Conservation (phyloP, 2,888 invertebrate species). For the Erebia aethiops region DNA sequence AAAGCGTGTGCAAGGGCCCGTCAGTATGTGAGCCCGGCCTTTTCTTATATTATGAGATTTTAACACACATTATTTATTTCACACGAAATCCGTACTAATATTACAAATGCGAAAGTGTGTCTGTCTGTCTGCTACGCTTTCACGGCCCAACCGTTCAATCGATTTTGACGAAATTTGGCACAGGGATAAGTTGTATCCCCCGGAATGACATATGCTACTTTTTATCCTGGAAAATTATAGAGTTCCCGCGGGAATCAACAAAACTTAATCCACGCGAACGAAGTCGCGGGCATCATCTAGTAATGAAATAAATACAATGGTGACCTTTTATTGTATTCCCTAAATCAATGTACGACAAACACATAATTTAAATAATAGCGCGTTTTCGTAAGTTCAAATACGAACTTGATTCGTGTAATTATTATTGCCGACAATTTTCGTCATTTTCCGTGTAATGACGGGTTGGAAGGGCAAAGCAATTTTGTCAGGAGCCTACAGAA, state of each 20-base stretch:
- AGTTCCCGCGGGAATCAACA: no score
- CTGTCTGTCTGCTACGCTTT: not conserved
- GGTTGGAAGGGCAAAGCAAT: slow-evolving; percentile 73
- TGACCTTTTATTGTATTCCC: not conserved
- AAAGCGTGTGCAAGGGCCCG: no score
- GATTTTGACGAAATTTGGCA: no score
- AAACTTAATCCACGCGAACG: not conserved
- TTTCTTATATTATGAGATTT: no score
- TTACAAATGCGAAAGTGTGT: no score
- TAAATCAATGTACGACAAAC: not conserved
- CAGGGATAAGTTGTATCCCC: no score
- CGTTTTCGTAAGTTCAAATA: slow-evolving; percentile 28
- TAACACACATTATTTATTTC: not conserved
- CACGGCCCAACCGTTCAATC: no score
- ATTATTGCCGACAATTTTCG: slow-evolving; percentile 60
- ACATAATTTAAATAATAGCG: slow-evolving; percentile 18
- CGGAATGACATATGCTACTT: no score
- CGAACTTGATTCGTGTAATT: slow-evolving; percentile 42
- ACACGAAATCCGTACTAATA: no score
- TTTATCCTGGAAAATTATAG: no score
- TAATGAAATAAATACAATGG: not conserved
- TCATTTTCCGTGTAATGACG: slow-evolving; percentile 69
- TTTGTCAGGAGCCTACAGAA: slow-evolving; percentile 70
- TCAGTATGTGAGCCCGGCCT: no score
- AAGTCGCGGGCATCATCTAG: no score